Evolutionary conservation across 2,888 invertebrate genomes (phyloP).

Genomic region (Deilephila porcellus): DNA sequence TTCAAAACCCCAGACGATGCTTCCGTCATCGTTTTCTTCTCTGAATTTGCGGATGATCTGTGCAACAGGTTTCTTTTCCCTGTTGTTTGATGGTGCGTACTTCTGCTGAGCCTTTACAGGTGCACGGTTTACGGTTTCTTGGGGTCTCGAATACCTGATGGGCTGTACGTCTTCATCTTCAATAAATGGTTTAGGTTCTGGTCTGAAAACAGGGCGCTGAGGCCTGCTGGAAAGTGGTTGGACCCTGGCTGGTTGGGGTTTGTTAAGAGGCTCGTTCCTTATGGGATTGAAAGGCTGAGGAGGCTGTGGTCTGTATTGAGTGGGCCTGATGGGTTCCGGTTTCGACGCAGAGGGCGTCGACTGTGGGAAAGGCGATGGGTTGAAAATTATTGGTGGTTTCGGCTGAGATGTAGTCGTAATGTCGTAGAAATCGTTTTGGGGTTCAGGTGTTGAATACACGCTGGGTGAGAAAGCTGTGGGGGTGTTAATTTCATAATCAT

Average conservation of each 20-base stretch:
- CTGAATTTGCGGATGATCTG: constrained; percentile 89
- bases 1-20: constrained; percentile 95
- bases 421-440: constrained; percentile 78
- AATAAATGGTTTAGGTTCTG: constrained; percentile 75
- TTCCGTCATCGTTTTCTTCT: constrained; percentile 92
- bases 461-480: constrained; percentile 79
- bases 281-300: constrained; percentile 73
- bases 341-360: constrained; percentile 67
- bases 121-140: constrained; percentile 67
- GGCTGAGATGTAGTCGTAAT: constrained; percentile 78
- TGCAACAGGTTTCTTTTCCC: constrained; percentile 88
- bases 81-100: constrained; percentile 67
- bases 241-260: constrained; percentile 75
- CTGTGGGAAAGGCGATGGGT: constrained; percentile 73
- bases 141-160: constrained; percentile 76
- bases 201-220: constrained; percentile 81
- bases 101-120: constrained; percentile 76
- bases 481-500: constrained; percentile 83
- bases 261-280: constrained; percentile 68
- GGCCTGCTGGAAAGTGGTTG: constrained; percentile 80
- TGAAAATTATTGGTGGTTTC: constrained; percentile 76
- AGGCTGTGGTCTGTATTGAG: constrained; percentile 74
- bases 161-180: constrained; percentile 76
- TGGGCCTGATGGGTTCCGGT: constrained; percentile 75
- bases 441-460: constrained; percentile 72